phyloP scores from a whole-genome alignment of 2,888 invertebrate genomes.

The Scaptomyza polygonia region DNA sequence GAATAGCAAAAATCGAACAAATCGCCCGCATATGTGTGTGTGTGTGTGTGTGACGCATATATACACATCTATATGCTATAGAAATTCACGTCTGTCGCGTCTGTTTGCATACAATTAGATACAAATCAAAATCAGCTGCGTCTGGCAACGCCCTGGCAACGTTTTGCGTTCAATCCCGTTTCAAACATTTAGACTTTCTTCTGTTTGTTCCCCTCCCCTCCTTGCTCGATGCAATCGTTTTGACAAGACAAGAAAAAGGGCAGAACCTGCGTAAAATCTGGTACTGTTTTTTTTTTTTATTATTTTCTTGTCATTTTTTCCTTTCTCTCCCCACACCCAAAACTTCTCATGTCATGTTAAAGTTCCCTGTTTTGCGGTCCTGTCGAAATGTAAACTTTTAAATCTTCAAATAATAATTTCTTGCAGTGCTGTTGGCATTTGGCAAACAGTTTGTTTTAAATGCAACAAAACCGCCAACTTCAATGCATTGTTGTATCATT shows the following conservation, averaged over 20 bases:
- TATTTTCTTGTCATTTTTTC: constrained; percentile 18
- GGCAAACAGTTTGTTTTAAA: constrained; percentile 64
- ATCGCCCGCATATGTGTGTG: constrained; percentile 72
- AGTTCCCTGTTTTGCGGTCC: constrained; percentile 60
- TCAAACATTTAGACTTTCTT: constrained; percentile 21
- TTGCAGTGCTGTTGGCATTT: constrained; percentile 74
- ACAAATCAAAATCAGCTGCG: constrained; percentile 79
- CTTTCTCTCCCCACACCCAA: constrained; percentile 10
- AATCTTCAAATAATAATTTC: constrained; percentile 58
- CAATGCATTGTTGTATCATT: constrained; percentile 55
- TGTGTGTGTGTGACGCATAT: constrained; percentile 48
- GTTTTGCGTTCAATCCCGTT: constrained; percentile 14
- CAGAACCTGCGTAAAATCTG: constrained; percentile 60
- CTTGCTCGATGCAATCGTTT: constrained; percentile 58
- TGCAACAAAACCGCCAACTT: constrained; percentile 66
- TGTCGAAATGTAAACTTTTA: constrained; percentile 54
- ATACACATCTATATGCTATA: constrained; percentile 30
- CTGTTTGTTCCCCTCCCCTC: no score
- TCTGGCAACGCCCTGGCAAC: constrained; percentile 47
- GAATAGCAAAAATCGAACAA: constrained; percentile 67
- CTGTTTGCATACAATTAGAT: constrained; percentile 79
- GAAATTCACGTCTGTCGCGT: constrained; percentile 41
- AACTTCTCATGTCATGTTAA: no score
- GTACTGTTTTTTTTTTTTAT: constrained; percentile 24
- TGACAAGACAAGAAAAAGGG: constrained; percentile 77